Evolutionary conservation across 2,113 vertebrate species (phyloP), one percentile per base, ranked within the genome.

Genomic region (Crotalus tigris): DNA sequence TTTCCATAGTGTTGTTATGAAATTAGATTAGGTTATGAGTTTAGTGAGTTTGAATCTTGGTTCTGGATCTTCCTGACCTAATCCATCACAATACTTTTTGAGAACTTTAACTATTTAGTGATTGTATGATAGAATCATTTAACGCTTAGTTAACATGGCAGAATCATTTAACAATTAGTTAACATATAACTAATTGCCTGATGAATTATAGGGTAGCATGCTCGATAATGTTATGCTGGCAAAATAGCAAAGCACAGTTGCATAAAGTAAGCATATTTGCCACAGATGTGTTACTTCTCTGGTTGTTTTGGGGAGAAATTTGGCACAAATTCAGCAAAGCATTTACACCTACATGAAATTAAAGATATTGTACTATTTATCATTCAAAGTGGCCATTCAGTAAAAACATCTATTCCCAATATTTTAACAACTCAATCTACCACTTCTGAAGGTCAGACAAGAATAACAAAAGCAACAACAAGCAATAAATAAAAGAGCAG

Each of bases 61-160:
- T 19, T 81, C 75, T 81, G 33, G 33, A 44, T 44, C 17, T 81
- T 81, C 75, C 33, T 81, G 39, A 17, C 75, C 33, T 81, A 81
- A 17, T 21, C 75, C 75, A 81, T 81, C 19, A 44, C 5, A 44
- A 44, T 21, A 44, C 39, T 9, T 81, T 21, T 44, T 81, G 75
- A 81, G 75, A 81, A 81, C 7, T 81, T 39, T 21, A 81, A 3
- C 7, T 81, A 81, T 81, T 44, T 39, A 7, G 3, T 81, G 17
- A 44, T 81, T 44, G 12, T 81, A 81, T 81, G 94, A 94, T 44
- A 93, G 53, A 93, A 10, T 1, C 23, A 1, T 5, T 13, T 92
- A 24, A 92, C n/a, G 85, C 46, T 57, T 21, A 87, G 11, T 88
- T 51, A 51, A 51, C 49, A 81, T 81, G 94, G 94, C 53, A 93